These are phyloP conservation scores for Ctenoplectra terminalis DNA, from an alignment of 1,140 invertebrate species.

Conservation along the genomic window DNA sequence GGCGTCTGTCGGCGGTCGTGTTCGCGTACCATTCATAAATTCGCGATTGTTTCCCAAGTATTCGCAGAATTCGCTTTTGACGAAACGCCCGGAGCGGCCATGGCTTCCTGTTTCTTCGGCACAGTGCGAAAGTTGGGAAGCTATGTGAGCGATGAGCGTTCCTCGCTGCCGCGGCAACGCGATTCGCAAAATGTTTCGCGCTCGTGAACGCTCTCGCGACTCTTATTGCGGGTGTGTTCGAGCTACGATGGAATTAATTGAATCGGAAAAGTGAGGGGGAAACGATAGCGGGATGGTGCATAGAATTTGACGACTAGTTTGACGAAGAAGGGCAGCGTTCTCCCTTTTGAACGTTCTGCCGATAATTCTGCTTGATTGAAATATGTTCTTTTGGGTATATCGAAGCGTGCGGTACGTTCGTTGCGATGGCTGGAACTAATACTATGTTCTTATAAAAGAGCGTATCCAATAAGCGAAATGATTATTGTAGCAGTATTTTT, in stretches of 20 bases:
- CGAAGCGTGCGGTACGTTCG: no score
- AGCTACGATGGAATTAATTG: not conserved
- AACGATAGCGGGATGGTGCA: no score
- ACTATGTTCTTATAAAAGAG: no score
- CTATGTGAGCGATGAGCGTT: slow-evolving; percentile 13
- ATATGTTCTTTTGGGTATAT: no score
- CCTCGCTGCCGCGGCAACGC: not conserved
- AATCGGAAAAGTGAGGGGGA: not conserved
- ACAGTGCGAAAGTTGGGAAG: slow-evolving; percentile 15
- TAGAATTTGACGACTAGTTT: no score
- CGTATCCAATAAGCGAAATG: no score
- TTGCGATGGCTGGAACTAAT: no score
- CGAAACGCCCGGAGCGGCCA: not conserved
- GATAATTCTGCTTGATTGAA: no score
- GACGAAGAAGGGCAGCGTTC: no score
- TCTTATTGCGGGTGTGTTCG: not conserved
- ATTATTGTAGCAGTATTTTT: no score
- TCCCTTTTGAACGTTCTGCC: no score
- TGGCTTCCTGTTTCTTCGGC: slow-evolving; percentile 22
- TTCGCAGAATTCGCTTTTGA: slow-evolving; percentile 29
- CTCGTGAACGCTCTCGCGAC: not conserved
- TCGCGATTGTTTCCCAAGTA: slow-evolving; percentile 38
- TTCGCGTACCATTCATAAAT: slow-evolving; percentile 31
- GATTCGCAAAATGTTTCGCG: slow-evolving; percentile 25
- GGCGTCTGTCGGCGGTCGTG: not conserved